Base-by-base conservation (phyloP, 2,797 vertebrate species). In the Halcyon leucocephala region DNA sequence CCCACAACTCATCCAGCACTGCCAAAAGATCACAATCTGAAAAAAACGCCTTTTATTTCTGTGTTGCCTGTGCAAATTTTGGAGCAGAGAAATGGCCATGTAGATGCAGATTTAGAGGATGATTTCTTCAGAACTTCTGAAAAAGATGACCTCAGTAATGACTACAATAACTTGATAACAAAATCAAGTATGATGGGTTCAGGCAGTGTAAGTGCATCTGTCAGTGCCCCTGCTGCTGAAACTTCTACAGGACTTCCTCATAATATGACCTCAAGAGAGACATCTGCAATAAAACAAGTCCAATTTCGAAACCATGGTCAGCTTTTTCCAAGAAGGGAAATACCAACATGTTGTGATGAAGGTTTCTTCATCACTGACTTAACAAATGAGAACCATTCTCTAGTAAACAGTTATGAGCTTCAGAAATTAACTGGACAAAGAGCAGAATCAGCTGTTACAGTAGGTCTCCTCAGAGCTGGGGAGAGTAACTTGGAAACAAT, bases 351-450 rank as follows among this genome's bases (percentile, higher is more conserved):
- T 88, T 96, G 87, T 76, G 86, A 82, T 69, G 93, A 95, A 61
- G 69, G 84, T 83, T 97, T 96, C 83, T 97, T 96, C 81, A 95
- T 95, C 57, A 82, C 64, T 91, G 94, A 86, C 24, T 16, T 86
- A 79, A 89, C 67, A 81, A 82, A 55, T 24, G 71, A 76, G 81
- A 70, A 42, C 69, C 37, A 28, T 54, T 87, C 42, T 74, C 39
- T 70, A 35, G 62, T 70, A 52, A 95, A 71, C 39, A 77, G 44
- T 48, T 77, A n/a, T 1, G 10, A 82, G 42, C 76, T 90, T 80
- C 96, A 81, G 54, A 31, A 49, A 4, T 54, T 70, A 49, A 21
- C 80, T 93, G 90, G 54, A 51, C 88, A 93, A 28, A 62, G 81
- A 86, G 57, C 82, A 88, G 95, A 85, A 44, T 82, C 74, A 58